A percentile compares a stretch with the other conserved stretches of the same genome.
phyloP scores from a whole-genome alignment of 2,888 invertebrate species.

The Eupelmus urozonus region DNA sequence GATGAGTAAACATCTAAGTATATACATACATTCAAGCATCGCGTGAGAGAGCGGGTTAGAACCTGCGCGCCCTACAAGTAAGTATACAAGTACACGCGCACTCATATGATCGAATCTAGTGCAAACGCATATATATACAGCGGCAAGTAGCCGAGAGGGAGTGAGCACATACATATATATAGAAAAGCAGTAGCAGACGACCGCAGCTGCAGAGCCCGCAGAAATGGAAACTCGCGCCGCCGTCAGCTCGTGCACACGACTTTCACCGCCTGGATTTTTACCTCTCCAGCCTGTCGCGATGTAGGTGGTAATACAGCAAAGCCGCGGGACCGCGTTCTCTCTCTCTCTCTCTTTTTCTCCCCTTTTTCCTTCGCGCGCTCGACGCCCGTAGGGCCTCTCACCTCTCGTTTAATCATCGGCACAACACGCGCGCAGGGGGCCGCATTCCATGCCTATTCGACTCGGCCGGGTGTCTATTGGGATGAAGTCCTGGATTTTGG shows the following conservation, averaged over 20 bases:
- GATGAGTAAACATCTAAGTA: too few species aligned
- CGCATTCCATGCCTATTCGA: slow-evolving; percentile 21
- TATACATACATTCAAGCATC: too few species aligned
- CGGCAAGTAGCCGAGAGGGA: too few species aligned
- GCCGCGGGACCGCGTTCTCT: background rate
- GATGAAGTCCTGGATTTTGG: slow-evolving; percentile 21
- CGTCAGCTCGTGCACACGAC: slow-evolving; percentile 8
- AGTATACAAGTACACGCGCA: too few species aligned
- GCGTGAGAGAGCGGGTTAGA: too few species aligned
- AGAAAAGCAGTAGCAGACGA: slow-evolving; percentile 8
- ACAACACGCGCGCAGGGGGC: background rate
- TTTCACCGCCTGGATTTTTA: slow-evolving; percentile 38
- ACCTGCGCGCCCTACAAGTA: too few species aligned
- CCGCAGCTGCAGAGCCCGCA: background rate
- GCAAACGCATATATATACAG: too few species aligned
- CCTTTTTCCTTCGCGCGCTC: background rate
- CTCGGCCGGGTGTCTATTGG: slow-evolving; percentile 6
- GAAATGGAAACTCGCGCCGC: slow-evolving; percentile 34
- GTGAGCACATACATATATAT: too few species aligned
- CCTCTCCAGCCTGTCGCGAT: slow-evolving; percentile 29
- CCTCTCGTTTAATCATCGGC: background rate
- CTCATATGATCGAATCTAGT: too few species aligned
- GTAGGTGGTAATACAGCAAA: too few species aligned
- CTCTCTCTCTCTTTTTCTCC: slow-evolving; percentile 1
- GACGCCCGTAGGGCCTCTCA: too few species aligned